Evolutionary conservation across 2,113 vertebrate genomes (phyloP).

Genomic region (Indri indri): DNA sequence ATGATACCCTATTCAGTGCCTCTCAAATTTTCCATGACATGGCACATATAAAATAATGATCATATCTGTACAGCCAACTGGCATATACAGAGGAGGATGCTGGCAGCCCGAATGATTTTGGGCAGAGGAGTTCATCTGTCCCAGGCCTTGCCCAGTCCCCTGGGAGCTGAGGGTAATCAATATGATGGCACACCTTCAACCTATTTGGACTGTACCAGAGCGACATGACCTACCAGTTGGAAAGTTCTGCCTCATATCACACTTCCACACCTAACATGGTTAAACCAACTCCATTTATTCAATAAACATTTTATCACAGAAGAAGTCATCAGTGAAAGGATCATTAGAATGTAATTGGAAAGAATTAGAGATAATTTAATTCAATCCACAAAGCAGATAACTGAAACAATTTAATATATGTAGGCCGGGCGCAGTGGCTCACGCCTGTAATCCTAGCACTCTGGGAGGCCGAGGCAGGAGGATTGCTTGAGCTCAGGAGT

Average conservation of each 20-base stretch:
- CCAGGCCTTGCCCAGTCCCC: not conserved
- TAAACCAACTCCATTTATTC: constrained; percentile 1
- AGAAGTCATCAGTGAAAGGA: not conserved
- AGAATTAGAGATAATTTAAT: constrained; percentile 43
- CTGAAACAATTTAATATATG: not conserved
- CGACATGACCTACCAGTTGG: not conserved
- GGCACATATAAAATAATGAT: constrained; percentile 1
- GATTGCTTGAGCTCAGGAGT: too few relatives aligned
- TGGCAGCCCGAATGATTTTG: not conserved
- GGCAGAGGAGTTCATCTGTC: not conserved
- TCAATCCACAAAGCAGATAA: not conserved
- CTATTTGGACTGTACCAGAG: not conserved
- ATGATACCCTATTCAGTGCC: not conserved
- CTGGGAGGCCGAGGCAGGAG: too few relatives aligned
- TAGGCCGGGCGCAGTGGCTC: not conserved
- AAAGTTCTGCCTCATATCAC: not conserved
- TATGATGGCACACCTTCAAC: not conserved
- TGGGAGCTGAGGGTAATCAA: not conserved
- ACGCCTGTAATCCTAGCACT: too few relatives aligned
- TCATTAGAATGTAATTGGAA: constrained; percentile 1
- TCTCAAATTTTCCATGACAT: not conserved
- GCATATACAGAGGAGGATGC: not conserved
- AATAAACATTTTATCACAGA: constrained; percentile 32
- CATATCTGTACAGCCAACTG: not conserved
- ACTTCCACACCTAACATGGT: not conserved